These are phyloP conservation scores for Boleophthalmus pectinirostris DNA, from an alignment of 2,113 vertebrate genomes.

Conservation along the genomic window DNA sequence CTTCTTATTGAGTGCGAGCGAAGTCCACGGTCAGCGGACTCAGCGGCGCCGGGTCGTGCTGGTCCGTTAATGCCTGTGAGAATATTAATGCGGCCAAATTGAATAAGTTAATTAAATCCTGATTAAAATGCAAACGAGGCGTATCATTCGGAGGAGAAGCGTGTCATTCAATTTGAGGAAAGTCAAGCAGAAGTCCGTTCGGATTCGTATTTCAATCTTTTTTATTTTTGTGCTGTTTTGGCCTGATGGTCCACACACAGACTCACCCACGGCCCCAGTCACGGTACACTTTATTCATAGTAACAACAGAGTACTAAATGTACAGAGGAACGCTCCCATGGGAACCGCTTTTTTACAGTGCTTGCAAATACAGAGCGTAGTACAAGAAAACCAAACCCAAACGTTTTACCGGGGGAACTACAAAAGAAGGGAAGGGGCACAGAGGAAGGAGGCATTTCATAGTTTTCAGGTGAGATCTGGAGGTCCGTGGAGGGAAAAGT, in stretches of 20 bases:
- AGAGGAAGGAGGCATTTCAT: constrained; percentile 77
- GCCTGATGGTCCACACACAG: constrained; percentile 6
- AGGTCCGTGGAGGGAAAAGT: background rate
- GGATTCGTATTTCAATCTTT: constrained; percentile 39
- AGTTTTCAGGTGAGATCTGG: background rate
- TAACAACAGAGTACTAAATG: constrained; percentile 93
- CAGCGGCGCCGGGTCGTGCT: background rate
- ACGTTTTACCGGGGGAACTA: constrained; percentile 76
- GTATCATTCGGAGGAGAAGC: constrained; percentile 5
- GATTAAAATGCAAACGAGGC: constrained; percentile 25
- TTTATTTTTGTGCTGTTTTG: constrained; percentile 52
- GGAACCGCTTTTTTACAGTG: constrained; percentile 87
- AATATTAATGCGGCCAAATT: constrained; percentile 12
- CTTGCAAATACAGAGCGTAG: constrained; percentile 88
- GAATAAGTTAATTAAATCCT: constrained; percentile 19
- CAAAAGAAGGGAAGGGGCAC: constrained; percentile 74
- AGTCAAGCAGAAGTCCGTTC: constrained; percentile 14
- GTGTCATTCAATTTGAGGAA: constrained; percentile 28
- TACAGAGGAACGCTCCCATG: constrained; percentile 84
- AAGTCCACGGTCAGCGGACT: background rate
- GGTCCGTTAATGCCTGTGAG: constrained; percentile 8
- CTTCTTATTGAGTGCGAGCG: background rate
- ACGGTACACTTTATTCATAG: constrained; percentile 88
- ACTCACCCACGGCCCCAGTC: constrained; percentile 54
- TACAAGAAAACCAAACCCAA: constrained; percentile 86